Evolutionary conservation across 2,113 vertebrate genomes (phyloP).

Genomic region (Strigops habroptila): DNA sequence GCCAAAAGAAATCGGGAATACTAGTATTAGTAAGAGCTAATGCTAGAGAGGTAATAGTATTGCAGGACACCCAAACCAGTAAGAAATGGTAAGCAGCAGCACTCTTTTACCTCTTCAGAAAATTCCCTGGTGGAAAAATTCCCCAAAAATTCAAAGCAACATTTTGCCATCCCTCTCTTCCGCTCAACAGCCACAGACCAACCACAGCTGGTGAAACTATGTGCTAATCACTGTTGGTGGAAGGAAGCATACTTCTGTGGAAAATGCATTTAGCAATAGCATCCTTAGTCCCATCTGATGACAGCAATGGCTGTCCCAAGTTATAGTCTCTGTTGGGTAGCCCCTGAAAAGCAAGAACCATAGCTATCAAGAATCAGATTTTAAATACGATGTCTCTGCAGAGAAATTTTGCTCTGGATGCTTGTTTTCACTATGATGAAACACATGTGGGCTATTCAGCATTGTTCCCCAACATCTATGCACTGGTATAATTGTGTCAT

Average conservation of each 20-base stretch:
- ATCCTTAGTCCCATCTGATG: background rate
- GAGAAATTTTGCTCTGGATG: rapidly evolving
- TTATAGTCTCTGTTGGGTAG: background rate
- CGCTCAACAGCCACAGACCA: background rate
- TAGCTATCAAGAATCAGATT: background rate
- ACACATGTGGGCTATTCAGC: background rate
- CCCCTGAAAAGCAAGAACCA: background rate
- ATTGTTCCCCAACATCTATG: background rate
- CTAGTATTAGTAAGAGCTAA: background rate
- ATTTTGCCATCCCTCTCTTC: background rate
- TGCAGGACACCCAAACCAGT: background rate
- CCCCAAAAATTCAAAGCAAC: background rate
- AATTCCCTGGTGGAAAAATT: background rate
- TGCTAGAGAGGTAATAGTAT: background rate
- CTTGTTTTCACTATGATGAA: rapidly evolving
- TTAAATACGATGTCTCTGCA: background rate
- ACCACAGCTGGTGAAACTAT: background rate
- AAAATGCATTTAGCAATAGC: background rate
- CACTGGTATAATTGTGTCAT: too few relatives aligned
- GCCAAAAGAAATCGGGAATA: background rate
- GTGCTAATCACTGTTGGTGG: background rate
- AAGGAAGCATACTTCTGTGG: background rate
- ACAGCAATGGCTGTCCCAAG: background rate
- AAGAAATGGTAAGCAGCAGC: background rate
- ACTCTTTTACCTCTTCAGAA: background rate